phyloP scores from a whole-genome alignment of 2,113 vertebrate genomes.

The Crotophaga sulcirostris region DNA sequence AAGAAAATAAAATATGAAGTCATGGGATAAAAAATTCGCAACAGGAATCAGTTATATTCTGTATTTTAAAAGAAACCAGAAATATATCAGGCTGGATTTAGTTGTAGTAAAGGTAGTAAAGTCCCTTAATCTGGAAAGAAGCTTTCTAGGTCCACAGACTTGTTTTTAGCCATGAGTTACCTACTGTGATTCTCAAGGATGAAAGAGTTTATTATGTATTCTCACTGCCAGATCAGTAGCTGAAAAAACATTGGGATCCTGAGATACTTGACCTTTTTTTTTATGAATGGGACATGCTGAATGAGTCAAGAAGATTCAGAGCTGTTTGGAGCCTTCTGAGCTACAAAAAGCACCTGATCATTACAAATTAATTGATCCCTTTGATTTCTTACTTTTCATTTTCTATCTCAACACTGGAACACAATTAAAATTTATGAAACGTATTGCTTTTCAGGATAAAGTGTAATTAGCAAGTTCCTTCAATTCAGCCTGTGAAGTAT shows the following conservation, averaged over 20 bases:
- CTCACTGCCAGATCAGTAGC: not conserved
- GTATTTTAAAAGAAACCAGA: not conserved
- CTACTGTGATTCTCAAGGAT: not conserved
- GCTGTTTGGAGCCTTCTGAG: not conserved
- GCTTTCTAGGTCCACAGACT: not conserved
- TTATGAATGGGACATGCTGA: not conserved
- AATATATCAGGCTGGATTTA: not conserved
- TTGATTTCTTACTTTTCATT: not conserved
- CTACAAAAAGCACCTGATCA: not conserved
- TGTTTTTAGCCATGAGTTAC: not conserved
- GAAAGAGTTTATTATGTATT: slow-evolving; percentile 4
- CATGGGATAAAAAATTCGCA: not conserved
- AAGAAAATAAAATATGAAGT: not conserved
- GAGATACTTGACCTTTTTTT: slow-evolving; percentile 20
- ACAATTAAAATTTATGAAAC: slow-evolving; percentile 11
- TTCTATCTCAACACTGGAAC: not conserved
- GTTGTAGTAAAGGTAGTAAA: not conserved
- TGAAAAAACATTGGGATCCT: not conserved
- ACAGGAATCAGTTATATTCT: not conserved
- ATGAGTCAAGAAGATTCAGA: too few relatives aligned
- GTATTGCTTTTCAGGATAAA: slow-evolving; percentile 1
- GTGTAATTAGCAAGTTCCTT: not conserved
- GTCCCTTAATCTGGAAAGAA: not conserved
- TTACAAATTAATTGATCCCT: slow-evolving; percentile 8
- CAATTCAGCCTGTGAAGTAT: not conserved